A percentile compares a stretch with the other conserved stretches of the same genome.
phyloP scores from a whole-genome alignment of 1,140 invertebrate species.

The Drosophila simulans region DNA sequence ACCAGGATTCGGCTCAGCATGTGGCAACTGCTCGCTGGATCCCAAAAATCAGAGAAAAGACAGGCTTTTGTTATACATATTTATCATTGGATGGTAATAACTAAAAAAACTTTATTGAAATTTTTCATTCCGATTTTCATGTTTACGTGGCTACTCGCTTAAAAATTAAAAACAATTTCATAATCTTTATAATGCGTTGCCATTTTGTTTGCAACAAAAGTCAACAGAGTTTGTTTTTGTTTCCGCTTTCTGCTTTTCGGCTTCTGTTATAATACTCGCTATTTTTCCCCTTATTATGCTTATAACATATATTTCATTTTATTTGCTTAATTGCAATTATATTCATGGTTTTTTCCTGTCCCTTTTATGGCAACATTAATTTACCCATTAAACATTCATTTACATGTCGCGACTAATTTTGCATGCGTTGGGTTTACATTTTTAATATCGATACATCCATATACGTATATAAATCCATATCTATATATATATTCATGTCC shows the following conservation, averaged over 20 bases:
- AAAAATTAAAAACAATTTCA: slow-evolving; percentile 76
- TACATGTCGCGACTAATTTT: slow-evolving; percentile 81
- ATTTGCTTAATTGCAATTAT: slow-evolving; percentile 52
- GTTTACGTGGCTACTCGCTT: slow-evolving; percentile 66
- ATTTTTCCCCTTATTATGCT: slow-evolving; percentile 34
- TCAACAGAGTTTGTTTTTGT: slow-evolving; percentile 32
- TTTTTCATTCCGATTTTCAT: slow-evolving; percentile 60
- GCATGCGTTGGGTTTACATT: slow-evolving; percentile 68
- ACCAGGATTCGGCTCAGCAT: slow-evolving; percentile 40
- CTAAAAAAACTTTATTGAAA: slow-evolving; percentile 81
- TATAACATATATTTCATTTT: slow-evolving; percentile 47
- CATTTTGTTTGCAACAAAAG: slow-evolving; percentile 71
- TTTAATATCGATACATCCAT: slow-evolving; percentile 58
- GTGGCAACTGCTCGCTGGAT: neutral
- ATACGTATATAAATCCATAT: slow-evolving; percentile 13
- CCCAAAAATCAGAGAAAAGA: slow-evolving; percentile 21
- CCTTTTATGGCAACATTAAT: slow-evolving; percentile 55
- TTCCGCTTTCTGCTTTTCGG: slow-evolving; percentile 18
- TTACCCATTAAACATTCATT: slow-evolving; percentile 81
- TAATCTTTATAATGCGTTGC: slow-evolving; percentile 63
- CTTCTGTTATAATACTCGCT: slow-evolving; percentile 26
- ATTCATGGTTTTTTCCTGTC: slow-evolving; percentile 20
- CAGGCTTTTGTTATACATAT: slow-evolving; percentile 43
- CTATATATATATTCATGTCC: slow-evolving; percentile 10
- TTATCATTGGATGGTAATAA: slow-evolving; percentile 75